phyloP scores from a whole-genome alignment of 2,888 invertebrate genomes.

The Eupithecia subfuscata region DNA sequence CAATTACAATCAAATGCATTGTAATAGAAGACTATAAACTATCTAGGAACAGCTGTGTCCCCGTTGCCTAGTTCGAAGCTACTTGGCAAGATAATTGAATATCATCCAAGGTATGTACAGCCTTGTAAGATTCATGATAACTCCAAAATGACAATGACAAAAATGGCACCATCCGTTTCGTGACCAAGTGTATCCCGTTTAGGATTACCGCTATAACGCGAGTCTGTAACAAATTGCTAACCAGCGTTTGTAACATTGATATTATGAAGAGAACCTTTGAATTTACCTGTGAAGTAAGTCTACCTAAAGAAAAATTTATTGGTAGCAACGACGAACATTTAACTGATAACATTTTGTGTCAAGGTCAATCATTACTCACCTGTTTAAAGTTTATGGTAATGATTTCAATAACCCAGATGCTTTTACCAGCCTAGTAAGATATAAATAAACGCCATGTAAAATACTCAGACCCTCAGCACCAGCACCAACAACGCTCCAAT shows the following conservation, averaged over 20 bases:
- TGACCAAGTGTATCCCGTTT: conserved; percentile 69
- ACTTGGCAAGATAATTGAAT: conserved; percentile 36
- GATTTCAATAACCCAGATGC: background rate
- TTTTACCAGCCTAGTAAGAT: background rate
- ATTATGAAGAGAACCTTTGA: conserved; percentile 21
- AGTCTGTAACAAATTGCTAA: conserved; percentile 58
- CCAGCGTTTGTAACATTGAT: conserved; percentile 29
- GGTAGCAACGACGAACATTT: background rate
- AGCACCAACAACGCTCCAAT: background rate
- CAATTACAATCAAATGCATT: conserved; percentile 26
- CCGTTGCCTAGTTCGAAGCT: conserved; percentile 49
- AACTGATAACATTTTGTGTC: conserved; percentile 18
- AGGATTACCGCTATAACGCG: conserved; percentile 62
- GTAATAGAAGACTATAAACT: background rate
- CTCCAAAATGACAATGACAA: conserved; percentile 60
- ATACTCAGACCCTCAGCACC: background rate
- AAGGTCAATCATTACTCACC: conserved; percentile 16
- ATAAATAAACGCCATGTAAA: background rate
- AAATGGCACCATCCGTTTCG: conserved; percentile 67
- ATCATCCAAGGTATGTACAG: conserved; percentile 35
- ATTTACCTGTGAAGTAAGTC: background rate
- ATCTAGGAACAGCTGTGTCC: conserved; percentile 53
- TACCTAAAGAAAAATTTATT: conserved; percentile 4
- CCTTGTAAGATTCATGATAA: conserved; percentile 59
- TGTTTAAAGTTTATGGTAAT: conserved; percentile 14